Evolutionary conservation across 2,888 invertebrate genomes (phyloP), one percentile per base, ranked within the genome.

Genomic region (Acleris emargana): DNA sequence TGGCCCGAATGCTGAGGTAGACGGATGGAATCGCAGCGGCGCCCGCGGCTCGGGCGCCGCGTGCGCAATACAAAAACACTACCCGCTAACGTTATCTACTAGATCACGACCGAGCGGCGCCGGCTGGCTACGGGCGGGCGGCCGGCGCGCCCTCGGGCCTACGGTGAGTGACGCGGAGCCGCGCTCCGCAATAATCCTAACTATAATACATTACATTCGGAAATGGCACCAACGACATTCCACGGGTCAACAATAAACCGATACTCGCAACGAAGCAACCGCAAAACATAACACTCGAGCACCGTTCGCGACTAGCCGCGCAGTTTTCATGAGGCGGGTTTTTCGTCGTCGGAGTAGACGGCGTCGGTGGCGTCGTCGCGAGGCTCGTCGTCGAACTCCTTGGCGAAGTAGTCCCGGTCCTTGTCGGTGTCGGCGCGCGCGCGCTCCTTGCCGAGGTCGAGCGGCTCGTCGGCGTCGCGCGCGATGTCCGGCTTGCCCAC

Each of bases 1-100:
- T 87, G 91, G 91, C 91, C 89, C 90, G 86, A 89, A 89, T 87
- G 87, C 88, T 93, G 93, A 93, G 93, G 93, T 93, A 93, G 93
- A 89, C 91, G 93, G 93, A 93, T 93, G 93, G 93, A 93, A 92
- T 93, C 90, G 87, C 91, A 89, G 89, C 86, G 87, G 87, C 88
- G 84, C 80, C 90, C 90, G 86, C 79, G 79, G 86, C 90, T 86
- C 79, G 79, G 86, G 81, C 87, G 87, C 67, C 80, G 86, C 89
- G 87, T 81, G 84, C 77, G 84, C 81, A 78, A 79, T 87, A 88
- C 83, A 89, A 89, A 86, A 83, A 84, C 82, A 85, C 90, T 91
- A 91, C 86, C 82, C 82, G 74, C 88, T 90, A 91, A 79, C 76
- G 75, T 77, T 77, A 82, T 75, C 84, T 86, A 87, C 83, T 84